Percentiles rank a stretch among this genome's conserved stretches.
phyloP scores from a whole-genome alignment of 2,888 invertebrate species.

The Octonoba sinensis region DNA sequence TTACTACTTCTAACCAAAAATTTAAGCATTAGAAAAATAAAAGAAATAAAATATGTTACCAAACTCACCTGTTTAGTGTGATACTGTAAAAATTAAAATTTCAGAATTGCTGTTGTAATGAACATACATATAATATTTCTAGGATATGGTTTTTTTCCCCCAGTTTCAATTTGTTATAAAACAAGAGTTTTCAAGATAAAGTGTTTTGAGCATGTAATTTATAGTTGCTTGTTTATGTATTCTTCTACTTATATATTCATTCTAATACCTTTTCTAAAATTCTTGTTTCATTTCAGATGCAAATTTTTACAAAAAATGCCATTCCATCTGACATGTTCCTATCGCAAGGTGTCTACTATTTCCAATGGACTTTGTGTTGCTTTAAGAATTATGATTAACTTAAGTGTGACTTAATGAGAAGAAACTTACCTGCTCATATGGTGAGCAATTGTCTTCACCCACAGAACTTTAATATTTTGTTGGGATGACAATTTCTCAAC shows the following conservation, averaged over 20 bases:
- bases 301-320: slow-evolving; percentile 6
- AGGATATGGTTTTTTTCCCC: too few species aligned
- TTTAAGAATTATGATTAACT: slow-evolving; percentile 17
- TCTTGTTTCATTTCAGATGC: slow-evolving; percentile 19
- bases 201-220: background rate
- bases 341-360: background rate
- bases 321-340: background rate
- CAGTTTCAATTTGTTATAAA: too few species aligned
- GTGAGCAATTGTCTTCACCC: background rate
- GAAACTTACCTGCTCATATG: background rate
- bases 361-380: slow-evolving; percentile 1
- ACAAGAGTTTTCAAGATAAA: too few species aligned
- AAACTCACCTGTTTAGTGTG: too few species aligned
- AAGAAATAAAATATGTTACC: too few species aligned
- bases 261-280: background rate
- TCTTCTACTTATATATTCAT: slow-evolving; percentile 2
- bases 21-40: too few species aligned
- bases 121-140: too few species aligned
- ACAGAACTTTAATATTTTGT: background rate
- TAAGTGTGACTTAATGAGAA: slow-evolving; percentile 24
- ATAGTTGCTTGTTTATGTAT: background rate
- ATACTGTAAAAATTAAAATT: too few species aligned
- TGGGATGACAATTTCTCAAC: slow-evolving; percentile 36
- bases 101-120: too few species aligned
- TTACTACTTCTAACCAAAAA: too few species aligned